phyloP scores from a whole-genome alignment of 2,113 vertebrate species.

The Dromiciops gliroides region DNA sequence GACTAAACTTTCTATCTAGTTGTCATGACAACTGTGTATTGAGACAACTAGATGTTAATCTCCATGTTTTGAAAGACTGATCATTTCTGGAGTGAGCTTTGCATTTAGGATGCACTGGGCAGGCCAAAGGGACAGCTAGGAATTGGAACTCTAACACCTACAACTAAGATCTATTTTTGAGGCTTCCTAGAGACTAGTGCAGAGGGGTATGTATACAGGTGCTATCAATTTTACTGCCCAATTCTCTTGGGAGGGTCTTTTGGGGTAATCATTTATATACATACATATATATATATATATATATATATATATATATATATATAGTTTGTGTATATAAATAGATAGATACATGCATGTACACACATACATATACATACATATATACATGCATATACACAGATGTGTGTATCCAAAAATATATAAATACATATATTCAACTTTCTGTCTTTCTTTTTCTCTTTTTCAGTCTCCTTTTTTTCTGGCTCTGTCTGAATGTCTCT shows the following conservation, averaged over 20 bases:
- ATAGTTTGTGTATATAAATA: too few species aligned
- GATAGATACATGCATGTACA: too few species aligned
- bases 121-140: not conserved
- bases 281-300: too few species aligned
- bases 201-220: not conserved
- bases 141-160: not conserved
- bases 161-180: not conserved
- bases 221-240: not conserved
- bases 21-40: conserved; percentile 70
- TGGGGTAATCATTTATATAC: not conserved
- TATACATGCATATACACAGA: too few species aligned
- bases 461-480: too few species aligned
- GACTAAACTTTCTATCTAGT: conserved; percentile 59
- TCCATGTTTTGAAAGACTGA: conserved; percentile 18
- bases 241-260: not conserved
- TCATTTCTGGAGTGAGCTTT: conserved; percentile 38
- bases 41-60: conserved; percentile 67
- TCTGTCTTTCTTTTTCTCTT: too few species aligned
- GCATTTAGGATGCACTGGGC: not conserved
- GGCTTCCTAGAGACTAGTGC: not conserved
- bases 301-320: not conserved
- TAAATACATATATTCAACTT: not conserved
- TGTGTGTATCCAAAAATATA: too few species aligned
- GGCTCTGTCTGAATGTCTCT: too few species aligned
- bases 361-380: too few species aligned